Percentiles rank a stretch among this genome's conserved stretches.
Conservation (phyloP, 1,140 invertebrate genomes). For the Apis cerana region DNA sequence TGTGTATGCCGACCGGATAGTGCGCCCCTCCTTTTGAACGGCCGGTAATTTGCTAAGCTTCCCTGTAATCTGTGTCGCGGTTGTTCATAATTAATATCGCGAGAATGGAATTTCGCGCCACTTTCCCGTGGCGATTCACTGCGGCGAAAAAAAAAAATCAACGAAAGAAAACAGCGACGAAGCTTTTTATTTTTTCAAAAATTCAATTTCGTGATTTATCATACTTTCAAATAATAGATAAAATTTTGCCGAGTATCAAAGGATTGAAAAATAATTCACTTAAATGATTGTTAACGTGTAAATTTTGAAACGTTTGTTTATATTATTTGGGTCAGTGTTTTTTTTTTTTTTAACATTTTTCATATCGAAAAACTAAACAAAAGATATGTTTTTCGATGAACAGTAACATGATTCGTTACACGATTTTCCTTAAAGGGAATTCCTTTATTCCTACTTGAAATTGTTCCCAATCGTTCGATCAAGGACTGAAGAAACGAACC, state of each 20-base stretch:
- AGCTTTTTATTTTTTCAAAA: neutral
- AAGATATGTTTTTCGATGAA: no score
- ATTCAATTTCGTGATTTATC: neutral
- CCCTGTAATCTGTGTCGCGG: constrained; percentile 13
- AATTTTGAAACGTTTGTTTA: no score
- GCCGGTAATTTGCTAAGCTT: constrained; percentile 12
- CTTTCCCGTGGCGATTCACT: neutral
- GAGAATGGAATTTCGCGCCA: constrained; percentile 13
- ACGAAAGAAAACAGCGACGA: neutral
- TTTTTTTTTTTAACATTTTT: no score
- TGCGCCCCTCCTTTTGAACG: neutral
- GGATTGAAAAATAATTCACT: no score
- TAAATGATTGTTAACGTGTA: no score
- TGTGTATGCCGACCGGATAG: neutral
- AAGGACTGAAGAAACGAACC: neutral
- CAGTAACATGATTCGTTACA: no score
- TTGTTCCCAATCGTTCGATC: constrained; percentile 26
- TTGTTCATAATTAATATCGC: constrained; percentile 28
- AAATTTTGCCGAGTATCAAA: no score
- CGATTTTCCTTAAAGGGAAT: neutral
- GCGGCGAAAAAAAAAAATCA: no score
- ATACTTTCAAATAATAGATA: no score
- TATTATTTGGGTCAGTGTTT: no score
- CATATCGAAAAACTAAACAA: no score
- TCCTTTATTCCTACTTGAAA: no score